Evolutionary conservation across 2,113 vertebrate species (phyloP).

Genomic region (Lamprologus callipterus): DNA sequence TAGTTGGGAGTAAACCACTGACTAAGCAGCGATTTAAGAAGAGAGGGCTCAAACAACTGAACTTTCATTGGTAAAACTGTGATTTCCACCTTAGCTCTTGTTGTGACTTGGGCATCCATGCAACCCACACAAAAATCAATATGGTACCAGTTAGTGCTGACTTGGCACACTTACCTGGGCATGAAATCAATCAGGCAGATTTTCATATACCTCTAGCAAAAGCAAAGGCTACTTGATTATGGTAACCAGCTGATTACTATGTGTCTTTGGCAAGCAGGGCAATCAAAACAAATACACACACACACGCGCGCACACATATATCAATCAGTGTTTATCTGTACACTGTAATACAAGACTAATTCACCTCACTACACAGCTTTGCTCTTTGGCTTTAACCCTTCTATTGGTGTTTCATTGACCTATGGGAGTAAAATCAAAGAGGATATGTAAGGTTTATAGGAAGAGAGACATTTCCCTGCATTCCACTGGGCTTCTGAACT

Average conservation of each 20-base stretch:
- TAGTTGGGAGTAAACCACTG: conserved; percentile 76
- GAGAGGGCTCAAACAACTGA: conserved; percentile 82
- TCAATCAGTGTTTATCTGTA: background rate
- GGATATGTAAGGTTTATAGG: conserved; percentile 37
- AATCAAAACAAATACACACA: background rate
- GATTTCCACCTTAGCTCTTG: conserved; percentile 69
- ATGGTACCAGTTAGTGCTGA: conserved; percentile 71
- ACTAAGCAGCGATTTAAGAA: conserved; percentile 84
- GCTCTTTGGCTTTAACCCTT: background rate
- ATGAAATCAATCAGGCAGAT: conserved; percentile 78
- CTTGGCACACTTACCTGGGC: conserved; percentile 69
- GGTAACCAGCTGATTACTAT: conserved; percentile 64
- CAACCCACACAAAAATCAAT: conserved; percentile 65
- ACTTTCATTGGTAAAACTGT: conserved; percentile 82
- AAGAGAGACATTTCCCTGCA: conserved; percentile 33
- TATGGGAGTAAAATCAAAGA: conserved; percentile 43
- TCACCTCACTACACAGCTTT: conserved; percentile 16
- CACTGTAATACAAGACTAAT: conserved; percentile 45
- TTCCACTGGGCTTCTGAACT: conserved; percentile 39
- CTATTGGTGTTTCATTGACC: conserved; percentile 28
- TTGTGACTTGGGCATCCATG: conserved; percentile 43
- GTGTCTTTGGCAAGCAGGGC: conserved; percentile 22
- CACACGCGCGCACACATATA: fast-evolving
- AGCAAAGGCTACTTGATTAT: conserved; percentile 66
- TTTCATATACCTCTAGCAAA: conserved; percentile 66